These are phyloP conservation scores for Anoplophora glabripennis DNA, from an alignment of 1,140 invertebrate genomes.

Conservation along the genomic window DNA sequence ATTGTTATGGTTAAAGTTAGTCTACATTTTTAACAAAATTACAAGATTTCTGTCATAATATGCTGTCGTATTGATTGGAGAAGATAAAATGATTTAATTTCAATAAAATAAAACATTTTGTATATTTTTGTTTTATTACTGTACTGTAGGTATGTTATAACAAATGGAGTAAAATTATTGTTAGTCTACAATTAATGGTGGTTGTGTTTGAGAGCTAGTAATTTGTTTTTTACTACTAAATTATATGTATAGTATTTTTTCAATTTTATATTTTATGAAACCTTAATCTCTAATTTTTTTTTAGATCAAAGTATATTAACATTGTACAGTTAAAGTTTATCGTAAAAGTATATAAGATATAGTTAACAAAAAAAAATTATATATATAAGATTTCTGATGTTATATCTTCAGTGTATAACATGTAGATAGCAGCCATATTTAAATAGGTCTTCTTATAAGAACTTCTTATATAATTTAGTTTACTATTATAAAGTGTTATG, in stretches of 20 bases:
- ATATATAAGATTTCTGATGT: background rate
- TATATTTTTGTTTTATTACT: background rate
- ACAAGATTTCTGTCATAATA: no score
- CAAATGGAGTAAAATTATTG: background rate
- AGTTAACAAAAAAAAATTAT: background rate
- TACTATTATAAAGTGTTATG: background rate
- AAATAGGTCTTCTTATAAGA: background rate
- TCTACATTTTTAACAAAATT: background rate
- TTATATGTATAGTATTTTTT: no score
- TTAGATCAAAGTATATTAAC: background rate
- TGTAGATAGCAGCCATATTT: slow-evolving; percentile 16
- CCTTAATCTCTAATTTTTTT: background rate
- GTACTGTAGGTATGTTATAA: background rate
- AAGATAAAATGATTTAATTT: no score
- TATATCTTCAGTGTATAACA: background rate
- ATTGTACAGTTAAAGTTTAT: background rate
- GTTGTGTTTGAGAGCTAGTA: background rate
- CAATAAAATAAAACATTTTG: no score
- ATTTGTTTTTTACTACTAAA: background rate
- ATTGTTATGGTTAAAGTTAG: background rate
- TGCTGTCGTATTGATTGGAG: no score
- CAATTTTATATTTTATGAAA: slow-evolving; percentile 8
- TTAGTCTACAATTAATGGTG: background rate
- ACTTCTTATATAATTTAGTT: background rate
- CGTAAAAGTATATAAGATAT: background rate